These are phyloP conservation scores for Ceratitis capitata DNA, from an alignment of 1,140 invertebrate species.

Conservation along the genomic window DNA sequence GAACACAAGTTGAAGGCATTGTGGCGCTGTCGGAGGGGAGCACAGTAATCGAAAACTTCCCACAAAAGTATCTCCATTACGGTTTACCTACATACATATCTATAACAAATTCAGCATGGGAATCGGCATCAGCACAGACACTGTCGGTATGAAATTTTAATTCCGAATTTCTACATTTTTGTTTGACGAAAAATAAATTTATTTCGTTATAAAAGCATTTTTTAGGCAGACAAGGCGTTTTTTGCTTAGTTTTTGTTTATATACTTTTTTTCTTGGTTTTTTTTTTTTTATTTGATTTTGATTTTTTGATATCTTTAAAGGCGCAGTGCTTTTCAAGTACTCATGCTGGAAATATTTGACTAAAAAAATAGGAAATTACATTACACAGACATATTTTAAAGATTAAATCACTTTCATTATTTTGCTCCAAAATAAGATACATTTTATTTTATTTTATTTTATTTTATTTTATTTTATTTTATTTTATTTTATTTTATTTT, in stretches of 20 bases:
- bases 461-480: too few species aligned
- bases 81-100: too few species aligned
- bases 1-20: background rate
- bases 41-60: background rate
- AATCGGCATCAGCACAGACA: background rate
- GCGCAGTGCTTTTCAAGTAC: background rate
- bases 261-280: background rate
- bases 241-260: background rate
- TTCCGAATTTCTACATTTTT: background rate
- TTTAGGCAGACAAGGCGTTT: background rate
- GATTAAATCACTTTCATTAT: background rate
- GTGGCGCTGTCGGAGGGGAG: background rate
- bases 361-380: background rate
- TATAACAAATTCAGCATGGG: background rate
- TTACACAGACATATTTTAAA: background rate
- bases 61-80: background rate
- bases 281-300: background rate
- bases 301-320: background rate
- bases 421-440: too few species aligned
- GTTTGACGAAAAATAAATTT: background rate
- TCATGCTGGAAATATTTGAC: background rate
- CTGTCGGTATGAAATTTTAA: slow-evolving; percentile 26
- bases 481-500: too few species aligned
- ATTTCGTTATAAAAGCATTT: background rate
- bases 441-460: too few species aligned